Conservation (phyloP, 2,888 invertebrate species). For the Meghimatium bilineatum region DNA sequence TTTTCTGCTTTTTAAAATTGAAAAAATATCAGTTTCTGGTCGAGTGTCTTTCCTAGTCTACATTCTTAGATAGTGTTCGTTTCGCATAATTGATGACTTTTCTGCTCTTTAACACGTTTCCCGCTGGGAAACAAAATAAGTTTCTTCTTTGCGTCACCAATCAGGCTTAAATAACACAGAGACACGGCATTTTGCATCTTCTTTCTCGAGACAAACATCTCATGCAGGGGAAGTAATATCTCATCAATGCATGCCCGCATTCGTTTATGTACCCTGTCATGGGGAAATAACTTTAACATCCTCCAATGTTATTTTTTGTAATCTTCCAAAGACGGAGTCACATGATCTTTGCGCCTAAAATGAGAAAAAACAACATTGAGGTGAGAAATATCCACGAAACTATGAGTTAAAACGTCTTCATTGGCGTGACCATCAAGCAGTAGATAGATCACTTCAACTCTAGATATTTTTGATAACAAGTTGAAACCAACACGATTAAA, state of each 20-base stretch:
- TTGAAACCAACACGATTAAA: not conserved
- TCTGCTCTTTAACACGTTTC: conserved; percentile 13
- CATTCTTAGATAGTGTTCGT: not conserved
- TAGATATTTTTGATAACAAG: not conserved
- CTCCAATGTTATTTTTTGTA: not conserved
- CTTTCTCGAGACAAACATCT: not conserved
- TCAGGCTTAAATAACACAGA: not conserved
- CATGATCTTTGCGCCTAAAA: not conserved
- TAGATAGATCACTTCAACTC: conserved; percentile 2
- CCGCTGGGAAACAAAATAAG: not conserved
- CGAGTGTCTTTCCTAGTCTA: not conserved
- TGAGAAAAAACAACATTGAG: not conserved
- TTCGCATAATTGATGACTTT: conserved; percentile 20
- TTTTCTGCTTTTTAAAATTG: too few species aligned
- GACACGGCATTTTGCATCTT: not conserved
- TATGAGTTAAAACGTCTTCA: not conserved
- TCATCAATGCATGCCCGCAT: not conserved
- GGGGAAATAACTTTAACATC: not conserved
- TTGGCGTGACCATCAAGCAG: not conserved
- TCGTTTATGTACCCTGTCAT: not conserved
- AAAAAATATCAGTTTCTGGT: not conserved
- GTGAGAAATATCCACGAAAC: not conserved
- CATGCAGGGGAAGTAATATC: not conserved
- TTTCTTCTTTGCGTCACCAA: not conserved
- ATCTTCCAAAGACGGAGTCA: too few species aligned